These are phyloP conservation scores for Montipora sp. DNA, from an alignment of 64 coral and sea anemone species.

Conservation along the genomic window DNA sequence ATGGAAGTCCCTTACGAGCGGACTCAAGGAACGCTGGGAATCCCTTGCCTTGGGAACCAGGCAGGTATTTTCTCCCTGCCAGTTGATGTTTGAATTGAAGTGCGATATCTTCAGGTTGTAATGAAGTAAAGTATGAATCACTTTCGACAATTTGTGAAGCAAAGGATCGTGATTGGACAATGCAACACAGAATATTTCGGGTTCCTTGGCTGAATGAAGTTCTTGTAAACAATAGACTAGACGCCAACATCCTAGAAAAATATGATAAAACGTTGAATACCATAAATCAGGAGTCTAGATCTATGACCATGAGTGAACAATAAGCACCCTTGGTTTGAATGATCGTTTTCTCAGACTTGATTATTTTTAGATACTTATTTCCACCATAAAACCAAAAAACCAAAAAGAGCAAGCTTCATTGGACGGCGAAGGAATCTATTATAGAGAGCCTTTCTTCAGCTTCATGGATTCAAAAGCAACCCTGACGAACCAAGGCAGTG, in stretches of 20 bases:
- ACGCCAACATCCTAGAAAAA: slow-evolving; percentile 10
- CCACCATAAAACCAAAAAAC: too few species aligned
- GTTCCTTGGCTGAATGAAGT: not conserved
- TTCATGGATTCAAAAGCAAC: too few species aligned
- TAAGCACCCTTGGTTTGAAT: too few species aligned
- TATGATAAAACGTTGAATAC: not conserved
- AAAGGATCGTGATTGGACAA: not conserved
- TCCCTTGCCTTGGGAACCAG: slow-evolving; percentile 62
- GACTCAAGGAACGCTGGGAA: slow-evolving; percentile 76
- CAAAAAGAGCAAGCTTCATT: too few species aligned
- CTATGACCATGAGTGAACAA: too few species aligned
- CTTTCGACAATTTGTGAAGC: slow-evolving; percentile 43
- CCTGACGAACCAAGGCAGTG: too few species aligned
- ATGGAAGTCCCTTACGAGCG: slow-evolving; percentile 60
- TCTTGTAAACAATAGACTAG: not conserved
- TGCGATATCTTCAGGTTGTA: slow-evolving; percentile 29
- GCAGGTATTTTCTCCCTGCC: slow-evolving; percentile 72
- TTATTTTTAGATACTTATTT: too few species aligned
- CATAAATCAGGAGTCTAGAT: not conserved
- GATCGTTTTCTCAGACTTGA: too few species aligned
- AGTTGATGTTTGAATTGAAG: slow-evolving; percentile 54
- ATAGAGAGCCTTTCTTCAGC: too few species aligned
- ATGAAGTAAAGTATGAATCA: slow-evolving; percentile 11
- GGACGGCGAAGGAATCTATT: too few species aligned
- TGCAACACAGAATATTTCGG: not conserved